Conservation (phyloP, 2,797 vertebrate genomes). For the Coregonus sp. region DNA sequence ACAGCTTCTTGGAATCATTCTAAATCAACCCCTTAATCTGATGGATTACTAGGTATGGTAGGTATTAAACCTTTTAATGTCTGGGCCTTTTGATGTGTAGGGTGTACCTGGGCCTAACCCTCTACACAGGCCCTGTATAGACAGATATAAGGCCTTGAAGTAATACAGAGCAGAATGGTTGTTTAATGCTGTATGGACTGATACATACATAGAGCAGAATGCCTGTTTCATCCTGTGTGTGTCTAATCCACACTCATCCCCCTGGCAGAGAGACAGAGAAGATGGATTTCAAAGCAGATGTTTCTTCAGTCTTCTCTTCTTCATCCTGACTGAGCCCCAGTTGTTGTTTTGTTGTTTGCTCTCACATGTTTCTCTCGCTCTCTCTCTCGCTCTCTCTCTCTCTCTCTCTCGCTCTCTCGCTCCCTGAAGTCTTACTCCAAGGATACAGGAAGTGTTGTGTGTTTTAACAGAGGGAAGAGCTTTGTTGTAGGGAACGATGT, state of each 20-base stretch:
- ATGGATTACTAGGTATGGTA: neutral
- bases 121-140: neutral
- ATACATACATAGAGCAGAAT: too few species aligned
- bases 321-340: neutral
- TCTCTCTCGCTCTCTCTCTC: neutral
- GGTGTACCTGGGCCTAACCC: neutral
- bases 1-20: neutral
- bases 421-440: neutral
- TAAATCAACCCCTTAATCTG: neutral
- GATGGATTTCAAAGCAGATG: constrained; percentile 1
- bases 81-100: neutral
- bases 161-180: neutral
- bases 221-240: neutral
- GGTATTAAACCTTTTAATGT: neutral
- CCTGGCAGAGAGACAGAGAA: neutral
- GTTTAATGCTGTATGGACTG: too few species aligned
- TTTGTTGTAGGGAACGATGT: neutral
- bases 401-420: too few species aligned
- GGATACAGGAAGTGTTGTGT: neutral
- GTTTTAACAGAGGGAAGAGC: neutral
- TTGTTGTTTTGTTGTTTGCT: neutral
- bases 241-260: neutral
- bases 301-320: neutral
- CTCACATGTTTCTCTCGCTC: neutral
- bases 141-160: too few species aligned